phyloP scores from a whole-genome alignment of 1,140 invertebrate species.

The Diachasmimorpha longicaudata region DNA sequence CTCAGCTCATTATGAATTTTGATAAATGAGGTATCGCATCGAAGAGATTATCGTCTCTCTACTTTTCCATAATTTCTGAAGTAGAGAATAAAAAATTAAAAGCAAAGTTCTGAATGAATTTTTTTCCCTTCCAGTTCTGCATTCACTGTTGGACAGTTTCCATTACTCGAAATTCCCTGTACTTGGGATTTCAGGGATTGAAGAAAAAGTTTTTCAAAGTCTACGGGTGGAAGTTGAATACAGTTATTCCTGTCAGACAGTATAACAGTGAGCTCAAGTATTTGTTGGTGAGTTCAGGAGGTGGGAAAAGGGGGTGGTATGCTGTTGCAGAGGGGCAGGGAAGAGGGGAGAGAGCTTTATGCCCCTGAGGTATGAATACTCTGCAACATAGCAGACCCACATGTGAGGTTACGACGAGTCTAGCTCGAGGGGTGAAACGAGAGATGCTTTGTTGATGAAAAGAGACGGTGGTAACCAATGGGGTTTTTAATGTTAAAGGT shows the following conservation, averaged over 20 bases:
- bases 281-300: neutral
- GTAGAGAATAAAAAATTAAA: neutral
- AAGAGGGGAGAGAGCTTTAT: too few species aligned
- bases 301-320: neutral
- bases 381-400: neutral
- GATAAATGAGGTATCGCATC: neutral
- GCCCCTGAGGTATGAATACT: neutral
- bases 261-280: neutral
- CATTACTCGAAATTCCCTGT: neutral
- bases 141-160: neutral
- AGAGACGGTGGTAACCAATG: neutral
- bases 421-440: neutral
- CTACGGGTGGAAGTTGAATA: neutral
- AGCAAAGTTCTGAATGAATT: neutral
- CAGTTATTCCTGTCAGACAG: neutral
- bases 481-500: neutral
- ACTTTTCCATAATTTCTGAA: neutral
- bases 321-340: neutral
- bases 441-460: neutral
- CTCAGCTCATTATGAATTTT: neutral
- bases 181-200: neutral
- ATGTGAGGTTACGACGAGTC: neutral
- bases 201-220: neutral
- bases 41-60: neutral
- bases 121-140: neutral